Percentiles rank a stretch among this genome's conserved stretches.
Evolutionary conservation across 2,797 vertebrate species (phyloP).

Genomic region (Lithobates pipiens): DNA sequence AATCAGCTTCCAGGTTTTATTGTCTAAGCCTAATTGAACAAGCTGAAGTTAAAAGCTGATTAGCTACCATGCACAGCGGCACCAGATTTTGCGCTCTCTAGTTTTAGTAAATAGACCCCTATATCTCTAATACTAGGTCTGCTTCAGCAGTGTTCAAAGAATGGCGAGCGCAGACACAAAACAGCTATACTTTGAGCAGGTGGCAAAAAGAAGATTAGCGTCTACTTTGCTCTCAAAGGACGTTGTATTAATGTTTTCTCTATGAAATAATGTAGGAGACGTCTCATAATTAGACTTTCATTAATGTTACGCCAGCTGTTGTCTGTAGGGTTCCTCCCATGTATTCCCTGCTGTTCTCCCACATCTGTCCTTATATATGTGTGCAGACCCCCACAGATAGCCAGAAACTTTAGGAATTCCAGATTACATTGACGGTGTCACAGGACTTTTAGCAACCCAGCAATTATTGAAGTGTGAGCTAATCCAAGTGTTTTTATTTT

Average conservation of each 20-base stretch:
- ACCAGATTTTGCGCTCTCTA: too few species aligned
- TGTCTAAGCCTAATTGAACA: too few species aligned
- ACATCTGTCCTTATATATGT: conserved; percentile 14
- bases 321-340: conserved; percentile 14
- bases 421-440: not conserved
- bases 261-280: not conserved
- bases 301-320: conserved; percentile 42
- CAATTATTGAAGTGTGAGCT: not conserved
- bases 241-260: conserved; percentile 19
- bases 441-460: not conserved
- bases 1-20: too few species aligned
- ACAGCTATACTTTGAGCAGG: not conserved
- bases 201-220: not conserved
- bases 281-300: conserved; percentile 21
- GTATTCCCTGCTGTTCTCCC: conserved; percentile 3
- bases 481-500: not conserved
- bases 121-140: not conserved
- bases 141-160: not conserved
- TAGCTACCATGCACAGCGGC: too few species aligned
- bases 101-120: too few species aligned
- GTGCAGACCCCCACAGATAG: not conserved
- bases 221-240: conserved; percentile 18
- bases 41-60: too few species aligned
- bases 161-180: not conserved
- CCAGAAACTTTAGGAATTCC: too few species aligned